Conservation (phyloP, 2,888 invertebrate species). For the Dexiosoma caninum region DNA sequence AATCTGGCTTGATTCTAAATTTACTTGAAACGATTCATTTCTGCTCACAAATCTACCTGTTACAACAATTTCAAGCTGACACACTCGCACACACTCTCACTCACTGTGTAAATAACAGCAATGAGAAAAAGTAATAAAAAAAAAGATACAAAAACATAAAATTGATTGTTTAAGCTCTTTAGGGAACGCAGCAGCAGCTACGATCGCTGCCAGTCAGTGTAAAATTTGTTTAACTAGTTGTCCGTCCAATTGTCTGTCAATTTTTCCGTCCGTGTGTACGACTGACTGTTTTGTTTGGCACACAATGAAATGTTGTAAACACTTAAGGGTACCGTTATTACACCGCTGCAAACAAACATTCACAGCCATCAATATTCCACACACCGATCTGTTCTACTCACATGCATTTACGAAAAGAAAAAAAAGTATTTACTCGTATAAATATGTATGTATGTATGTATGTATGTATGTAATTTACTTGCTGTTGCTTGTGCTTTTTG, state of each 20-base stretch:
- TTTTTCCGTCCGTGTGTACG: not conserved
- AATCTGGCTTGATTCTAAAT: constrained; percentile 26
- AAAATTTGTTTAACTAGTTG: not conserved
- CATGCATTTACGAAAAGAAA: not conserved
- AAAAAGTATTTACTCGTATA: too few species aligned
- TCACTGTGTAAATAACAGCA: not conserved
- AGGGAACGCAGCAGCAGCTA: not conserved
- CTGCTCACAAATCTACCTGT: constrained; percentile 27
- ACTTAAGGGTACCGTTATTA: constrained; percentile 55
- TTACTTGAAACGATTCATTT: not conserved
- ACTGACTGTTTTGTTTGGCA: not conserved
- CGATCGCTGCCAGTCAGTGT: not conserved
- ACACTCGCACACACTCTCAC: not conserved
- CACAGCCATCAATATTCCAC: constrained; percentile 20
- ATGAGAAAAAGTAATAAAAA: not conserved
- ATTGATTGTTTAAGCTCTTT: constrained; percentile 31
- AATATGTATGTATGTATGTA: too few species aligned
- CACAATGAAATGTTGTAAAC: constrained; percentile 8
- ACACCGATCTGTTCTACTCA: constrained; percentile 5
- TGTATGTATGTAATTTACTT: not conserved
- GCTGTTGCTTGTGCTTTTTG: not conserved
- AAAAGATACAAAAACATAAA: constrained; percentile 7
- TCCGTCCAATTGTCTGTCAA: not conserved
- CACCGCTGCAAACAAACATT: constrained; percentile 1
- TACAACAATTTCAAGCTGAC: constrained; percentile 1